Conservation (phyloP, 2,797 vertebrate genomes). For the Micropoecilia bifurca region DNA sequence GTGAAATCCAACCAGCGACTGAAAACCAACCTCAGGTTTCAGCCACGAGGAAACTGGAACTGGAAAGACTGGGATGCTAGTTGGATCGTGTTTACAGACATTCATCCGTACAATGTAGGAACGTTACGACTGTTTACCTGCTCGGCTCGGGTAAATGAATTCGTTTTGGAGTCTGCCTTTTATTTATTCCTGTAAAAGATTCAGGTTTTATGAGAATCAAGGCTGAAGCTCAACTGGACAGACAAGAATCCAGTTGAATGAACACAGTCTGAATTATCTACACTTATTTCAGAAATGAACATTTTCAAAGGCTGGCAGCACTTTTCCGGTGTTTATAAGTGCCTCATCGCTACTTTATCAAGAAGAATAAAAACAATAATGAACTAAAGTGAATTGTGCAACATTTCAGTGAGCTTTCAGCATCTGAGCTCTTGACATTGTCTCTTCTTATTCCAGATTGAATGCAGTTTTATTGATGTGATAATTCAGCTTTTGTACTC, state of each 20-base stretch:
- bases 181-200: slow-evolving; percentile 11
- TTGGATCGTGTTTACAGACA: slow-evolving; percentile 11
- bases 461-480: not conserved
- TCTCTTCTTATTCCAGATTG: not conserved
- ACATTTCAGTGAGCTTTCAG: not conserved
- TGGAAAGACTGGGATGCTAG: not conserved
- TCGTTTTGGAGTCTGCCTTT: not conserved
- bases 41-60: not conserved
- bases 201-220: not conserved
- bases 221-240: not conserved
- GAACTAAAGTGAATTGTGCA: not conserved
- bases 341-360: not conserved
- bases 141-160: not conserved
- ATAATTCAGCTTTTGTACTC: not conserved
- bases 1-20: not conserved
- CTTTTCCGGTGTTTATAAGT: not conserved
- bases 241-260: not conserved
- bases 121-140: slow-evolving; percentile 8
- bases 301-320: not conserved
- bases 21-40: not conserved
- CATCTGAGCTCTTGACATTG: not conserved
- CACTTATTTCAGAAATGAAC: not conserved
- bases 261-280: not conserved
- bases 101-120: not conserved
- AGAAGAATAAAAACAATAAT: not conserved